Evolutionary conservation across 2,888 invertebrate species (phyloP).

Genomic region (Fabriciana adippe): DNA sequence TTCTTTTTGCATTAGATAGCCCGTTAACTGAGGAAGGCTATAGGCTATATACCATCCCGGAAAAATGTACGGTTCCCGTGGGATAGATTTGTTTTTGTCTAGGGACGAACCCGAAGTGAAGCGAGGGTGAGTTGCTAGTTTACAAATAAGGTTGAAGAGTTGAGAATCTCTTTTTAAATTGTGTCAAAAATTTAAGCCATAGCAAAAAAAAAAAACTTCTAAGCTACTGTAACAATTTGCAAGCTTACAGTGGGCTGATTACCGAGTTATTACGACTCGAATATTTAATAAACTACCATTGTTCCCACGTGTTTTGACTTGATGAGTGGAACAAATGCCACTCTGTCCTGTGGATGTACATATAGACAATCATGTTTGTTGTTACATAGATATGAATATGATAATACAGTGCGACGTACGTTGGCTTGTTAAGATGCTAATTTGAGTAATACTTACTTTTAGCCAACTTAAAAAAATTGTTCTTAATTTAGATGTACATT

Average conservation of each 20-base stretch:
- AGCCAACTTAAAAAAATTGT: no score
- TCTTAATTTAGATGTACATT: no score
- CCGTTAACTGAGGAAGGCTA: no score
- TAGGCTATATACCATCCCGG: no score
- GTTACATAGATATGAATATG: conserved; percentile 6
- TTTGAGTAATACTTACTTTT: neutral
- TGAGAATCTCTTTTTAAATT: no score
- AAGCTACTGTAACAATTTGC: neutral
- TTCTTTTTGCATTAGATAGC: no score
- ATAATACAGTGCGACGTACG: neutral
- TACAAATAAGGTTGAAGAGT: no score
- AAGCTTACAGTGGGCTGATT: conserved; percentile 13
- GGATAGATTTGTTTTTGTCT: no score
- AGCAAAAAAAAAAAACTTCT: neutral
- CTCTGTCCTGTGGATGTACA: neutral
- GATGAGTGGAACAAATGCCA: conserved; percentile 2
- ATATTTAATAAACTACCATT: conserved; percentile 34
- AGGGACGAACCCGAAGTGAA: no score
- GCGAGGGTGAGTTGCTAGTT: no score
- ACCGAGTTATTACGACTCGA: conserved; percentile 13
- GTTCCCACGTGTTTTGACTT: conserved; percentile 34
- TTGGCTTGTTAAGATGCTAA: neutral
- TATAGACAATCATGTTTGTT: neutral
- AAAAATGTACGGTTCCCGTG: no score
- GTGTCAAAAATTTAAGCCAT: neutral